These are phyloP conservation scores for Sorex araneus DNA, from an alignment of 2,113 vertebrate genomes.

Conservation along the genomic window DNA sequence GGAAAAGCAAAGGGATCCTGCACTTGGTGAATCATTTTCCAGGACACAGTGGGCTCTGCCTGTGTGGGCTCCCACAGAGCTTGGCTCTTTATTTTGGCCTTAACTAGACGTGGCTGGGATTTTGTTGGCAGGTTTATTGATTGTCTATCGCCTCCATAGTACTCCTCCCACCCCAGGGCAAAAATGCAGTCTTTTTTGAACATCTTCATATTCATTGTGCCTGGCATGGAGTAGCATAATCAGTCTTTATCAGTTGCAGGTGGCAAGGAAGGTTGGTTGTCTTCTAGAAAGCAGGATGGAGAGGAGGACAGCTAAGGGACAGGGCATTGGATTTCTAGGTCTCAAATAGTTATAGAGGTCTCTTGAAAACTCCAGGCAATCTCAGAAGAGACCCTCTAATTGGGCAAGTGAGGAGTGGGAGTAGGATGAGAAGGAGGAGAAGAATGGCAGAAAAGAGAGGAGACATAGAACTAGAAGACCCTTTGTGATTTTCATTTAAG, in stretches of 20 bases:
- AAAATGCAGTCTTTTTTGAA: background rate
- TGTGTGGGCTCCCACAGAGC: background rate
- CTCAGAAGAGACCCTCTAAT: background rate
- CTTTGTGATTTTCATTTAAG: background rate
- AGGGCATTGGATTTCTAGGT: background rate
- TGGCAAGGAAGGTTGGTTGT: background rate
- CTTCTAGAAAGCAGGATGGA: background rate
- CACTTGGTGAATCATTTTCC: background rate
- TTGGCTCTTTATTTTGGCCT: background rate
- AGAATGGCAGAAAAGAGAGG: background rate
- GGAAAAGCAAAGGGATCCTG: background rate
- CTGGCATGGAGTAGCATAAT: background rate
- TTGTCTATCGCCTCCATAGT: background rate
- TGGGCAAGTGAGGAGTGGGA: background rate
- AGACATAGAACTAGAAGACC: background rate
- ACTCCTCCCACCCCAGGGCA: background rate
- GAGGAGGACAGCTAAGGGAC: background rate
- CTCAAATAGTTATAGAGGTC: background rate
- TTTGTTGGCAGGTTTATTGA: background rate
- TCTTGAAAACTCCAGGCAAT: background rate
- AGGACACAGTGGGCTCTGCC: background rate
- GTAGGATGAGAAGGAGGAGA: too few relatives aligned
- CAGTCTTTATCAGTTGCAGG: constrained; percentile 22
- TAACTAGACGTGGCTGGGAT: background rate
- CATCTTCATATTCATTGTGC: background rate